Evolutionary conservation across 2,113 vertebrate species (phyloP).

Genomic region (Empidonax traillii): DNA sequence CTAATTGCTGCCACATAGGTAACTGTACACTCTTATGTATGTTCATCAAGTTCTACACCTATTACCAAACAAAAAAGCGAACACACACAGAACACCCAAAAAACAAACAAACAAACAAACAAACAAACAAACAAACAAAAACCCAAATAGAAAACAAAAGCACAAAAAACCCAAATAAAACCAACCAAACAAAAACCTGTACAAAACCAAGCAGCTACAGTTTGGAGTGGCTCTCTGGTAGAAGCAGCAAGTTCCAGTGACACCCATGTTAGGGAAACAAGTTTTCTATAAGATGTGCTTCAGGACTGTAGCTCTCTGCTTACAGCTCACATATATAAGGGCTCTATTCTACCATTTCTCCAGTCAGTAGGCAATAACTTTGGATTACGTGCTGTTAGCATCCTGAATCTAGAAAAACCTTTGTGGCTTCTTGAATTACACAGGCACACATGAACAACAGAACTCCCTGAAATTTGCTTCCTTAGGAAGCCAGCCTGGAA

Average conservation of each 20-base stretch:
- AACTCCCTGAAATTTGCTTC: background rate
- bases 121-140: no score
- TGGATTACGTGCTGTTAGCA: background rate
- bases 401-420: background rate
- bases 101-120: background rate
- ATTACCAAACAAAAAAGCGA: background rate
- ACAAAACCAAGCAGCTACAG: background rate
- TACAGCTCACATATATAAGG: background rate
- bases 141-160: no score
- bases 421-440: background rate
- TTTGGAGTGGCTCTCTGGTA: background rate
- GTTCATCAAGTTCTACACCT: background rate
- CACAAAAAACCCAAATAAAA: background rate
- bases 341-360: background rate
- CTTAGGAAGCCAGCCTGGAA: background rate
- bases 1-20: background rate
- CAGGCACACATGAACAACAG: background rate
- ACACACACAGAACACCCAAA: background rate
- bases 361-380: background rate
- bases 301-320: background rate
- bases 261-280: background rate
- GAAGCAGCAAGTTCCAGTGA: background rate
- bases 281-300: rapidly evolving
- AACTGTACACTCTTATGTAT: background rate
- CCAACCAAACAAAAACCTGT: background rate